A percentile compares a stretch with the other conserved stretches of the same genome.
These are phyloP conservation scores for Theristicus caerulescens DNA, from an alignment of 2,113 vertebrate genomes.

Conservation along the genomic window DNA sequence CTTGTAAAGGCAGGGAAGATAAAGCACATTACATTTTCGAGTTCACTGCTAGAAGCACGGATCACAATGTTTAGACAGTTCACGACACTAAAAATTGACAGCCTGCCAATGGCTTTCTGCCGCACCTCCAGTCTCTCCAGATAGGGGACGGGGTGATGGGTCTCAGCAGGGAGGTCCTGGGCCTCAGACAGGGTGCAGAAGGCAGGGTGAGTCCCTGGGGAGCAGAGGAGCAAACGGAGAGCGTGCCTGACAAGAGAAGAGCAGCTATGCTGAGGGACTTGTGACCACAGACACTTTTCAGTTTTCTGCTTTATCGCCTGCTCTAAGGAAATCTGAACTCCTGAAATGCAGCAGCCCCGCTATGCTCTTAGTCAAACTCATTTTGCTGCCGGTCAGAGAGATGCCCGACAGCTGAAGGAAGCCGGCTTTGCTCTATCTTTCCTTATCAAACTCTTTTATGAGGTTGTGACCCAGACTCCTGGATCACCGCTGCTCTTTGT, in stretches of 20 bases:
- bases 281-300: fast-evolving
- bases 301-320: background rate
- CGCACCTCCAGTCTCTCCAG: background rate
- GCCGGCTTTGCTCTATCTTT: background rate
- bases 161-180: background rate
- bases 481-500: background rate
- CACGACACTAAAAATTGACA: background rate
- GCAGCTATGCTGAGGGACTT: background rate
- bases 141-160: fast-evolving
- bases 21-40: background rate
- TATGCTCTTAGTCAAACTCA: background rate
- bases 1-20: background rate
- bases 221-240: background rate
- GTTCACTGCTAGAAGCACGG: background rate
- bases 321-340: background rate
- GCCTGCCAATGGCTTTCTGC: background rate
- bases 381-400: background rate
- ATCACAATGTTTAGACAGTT: background rate
- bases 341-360: background rate
- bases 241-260: fast-evolving
- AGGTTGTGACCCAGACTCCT: background rate
- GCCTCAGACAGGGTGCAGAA: background rate
- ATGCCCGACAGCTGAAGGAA: background rate
- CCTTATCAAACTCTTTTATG: background rate
- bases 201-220: background rate